Conservation (phyloP, 2,797 vertebrate genomes). For the Otolemur crassicaudatus region DNA sequence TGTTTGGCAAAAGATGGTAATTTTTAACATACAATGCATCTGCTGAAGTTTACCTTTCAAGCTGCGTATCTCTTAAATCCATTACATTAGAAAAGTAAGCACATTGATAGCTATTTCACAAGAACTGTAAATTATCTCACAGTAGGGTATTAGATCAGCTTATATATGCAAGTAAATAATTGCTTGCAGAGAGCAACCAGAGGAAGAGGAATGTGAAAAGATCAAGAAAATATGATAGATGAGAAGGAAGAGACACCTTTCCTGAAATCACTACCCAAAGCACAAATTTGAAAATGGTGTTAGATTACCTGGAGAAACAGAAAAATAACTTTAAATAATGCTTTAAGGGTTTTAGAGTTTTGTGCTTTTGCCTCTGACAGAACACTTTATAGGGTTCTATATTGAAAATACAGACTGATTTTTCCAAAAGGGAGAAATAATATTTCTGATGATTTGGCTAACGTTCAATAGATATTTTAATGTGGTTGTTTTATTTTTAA, state of each 20-base stretch:
- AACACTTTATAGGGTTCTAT: not conserved
- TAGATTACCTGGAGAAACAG: not conserved
- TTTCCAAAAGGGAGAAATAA: not conserved
- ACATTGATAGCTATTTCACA: slow-evolving; percentile 64
- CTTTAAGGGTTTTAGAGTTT: not conserved
- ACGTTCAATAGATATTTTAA: not conserved
- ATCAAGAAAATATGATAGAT: slow-evolving; percentile 19
- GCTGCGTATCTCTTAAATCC: slow-evolving; percentile 49
- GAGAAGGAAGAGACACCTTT: not conserved
- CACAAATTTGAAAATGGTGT: not conserved
- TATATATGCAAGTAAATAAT: slow-evolving; percentile 72
- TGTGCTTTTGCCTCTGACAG: not conserved
- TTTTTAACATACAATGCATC: slow-evolving; percentile 41
- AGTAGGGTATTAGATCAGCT: slow-evolving; percentile 55
- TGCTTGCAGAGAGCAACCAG: slow-evolving; percentile 45
- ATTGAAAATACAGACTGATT: not conserved
- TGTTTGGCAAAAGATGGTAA: not conserved
- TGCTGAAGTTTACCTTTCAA: slow-evolving; percentile 61
- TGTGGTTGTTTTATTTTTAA: slow-evolving; percentile 33
- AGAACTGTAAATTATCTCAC: slow-evolving; percentile 71
- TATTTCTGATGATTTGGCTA: not conserved
- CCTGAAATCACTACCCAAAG: not conserved
- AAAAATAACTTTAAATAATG: not conserved
- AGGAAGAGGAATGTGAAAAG: not conserved
- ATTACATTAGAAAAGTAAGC: slow-evolving; percentile 63